phyloP scores from a whole-genome alignment of 2,888 invertebrate species.

The Epinotia ramella region DNA sequence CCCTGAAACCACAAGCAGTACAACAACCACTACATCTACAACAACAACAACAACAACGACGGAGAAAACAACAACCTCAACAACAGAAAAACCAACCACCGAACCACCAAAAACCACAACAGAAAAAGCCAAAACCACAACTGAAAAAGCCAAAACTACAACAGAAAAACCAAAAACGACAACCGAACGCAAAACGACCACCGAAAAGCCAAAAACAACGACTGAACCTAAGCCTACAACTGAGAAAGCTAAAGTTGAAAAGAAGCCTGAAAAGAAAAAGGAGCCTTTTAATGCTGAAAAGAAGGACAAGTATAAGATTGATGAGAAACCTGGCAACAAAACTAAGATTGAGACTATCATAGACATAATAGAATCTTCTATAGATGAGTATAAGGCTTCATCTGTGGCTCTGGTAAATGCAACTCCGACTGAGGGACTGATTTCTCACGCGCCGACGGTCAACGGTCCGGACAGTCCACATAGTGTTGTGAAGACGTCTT shows the following conservation, averaged over 20 bases:
- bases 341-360: conserved; percentile 61
- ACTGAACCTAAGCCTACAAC: conserved; percentile 55
- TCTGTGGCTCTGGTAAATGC: conserved; percentile 57
- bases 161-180: conserved; percentile 53
- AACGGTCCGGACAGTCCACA: conserved; percentile 52
- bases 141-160: conserved; percentile 52
- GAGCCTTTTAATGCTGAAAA: conserved; percentile 64
- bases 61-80: conserved; percentile 50
- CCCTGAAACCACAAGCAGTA: conserved; percentile 57
- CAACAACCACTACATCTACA: conserved; percentile 54
- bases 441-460: conserved; percentile 57
- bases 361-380: conserved; percentile 69
- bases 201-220: conserved; percentile 53
- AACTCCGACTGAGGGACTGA: conserved; percentile 73
- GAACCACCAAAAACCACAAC: conserved; percentile 56
- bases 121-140: conserved; percentile 57
- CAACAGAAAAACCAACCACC: conserved; percentile 51
- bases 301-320: conserved; percentile 64
- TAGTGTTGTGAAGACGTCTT: conserved; percentile 62
- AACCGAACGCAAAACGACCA: conserved; percentile 50
- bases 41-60: conserved; percentile 60
- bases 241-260: conserved; percentile 56
- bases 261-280: conserved; percentile 65
- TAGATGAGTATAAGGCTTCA: conserved; percentile 57
- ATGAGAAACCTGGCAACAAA: conserved; percentile 62